A percentile compares a stretch with the other conserved stretches of the same genome.
phyloP scores from a whole-genome alignment of 2,888 invertebrate species.

The Heliconius aoede region DNA sequence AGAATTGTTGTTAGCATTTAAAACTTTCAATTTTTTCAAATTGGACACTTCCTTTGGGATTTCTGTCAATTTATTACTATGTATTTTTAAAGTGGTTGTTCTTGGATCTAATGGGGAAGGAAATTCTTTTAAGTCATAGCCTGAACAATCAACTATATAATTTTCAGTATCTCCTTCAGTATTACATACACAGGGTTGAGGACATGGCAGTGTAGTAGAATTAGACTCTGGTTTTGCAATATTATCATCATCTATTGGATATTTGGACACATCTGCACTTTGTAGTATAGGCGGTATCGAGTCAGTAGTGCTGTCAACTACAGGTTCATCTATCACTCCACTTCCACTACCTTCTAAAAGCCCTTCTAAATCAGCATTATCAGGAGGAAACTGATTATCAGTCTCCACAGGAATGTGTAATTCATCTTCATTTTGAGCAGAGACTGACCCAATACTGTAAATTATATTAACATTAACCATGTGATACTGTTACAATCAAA shows the following conservation, averaged over 20 bases:
- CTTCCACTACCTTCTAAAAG: slow-evolving; percentile 66
- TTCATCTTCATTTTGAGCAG: slow-evolving; percentile 67
- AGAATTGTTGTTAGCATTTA: slow-evolving; percentile 69
- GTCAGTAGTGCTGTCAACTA: slow-evolving; percentile 53
- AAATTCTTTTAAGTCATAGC: slow-evolving; percentile 75
- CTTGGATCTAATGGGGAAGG: slow-evolving; percentile 70
- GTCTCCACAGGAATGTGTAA: slow-evolving; percentile 69
- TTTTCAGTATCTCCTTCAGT: slow-evolving; percentile 63
- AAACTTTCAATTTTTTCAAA: slow-evolving; percentile 66
- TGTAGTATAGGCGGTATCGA: slow-evolving; percentile 57
- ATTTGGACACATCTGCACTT: slow-evolving; percentile 55
- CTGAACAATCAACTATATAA: slow-evolving; percentile 77
- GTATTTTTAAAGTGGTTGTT: slow-evolving; percentile 69
- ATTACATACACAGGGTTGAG: slow-evolving; percentile 68
- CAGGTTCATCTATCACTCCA: slow-evolving; percentile 60
- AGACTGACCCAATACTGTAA: slow-evolving; percentile 57
- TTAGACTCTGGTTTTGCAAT: slow-evolving; percentile 48
- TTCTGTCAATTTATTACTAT: slow-evolving; percentile 72
- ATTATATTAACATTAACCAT: slow-evolving; percentile 54
- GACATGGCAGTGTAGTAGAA: slow-evolving; percentile 55
- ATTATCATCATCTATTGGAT: slow-evolving; percentile 50
- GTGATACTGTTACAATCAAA: slow-evolving; percentile 66
- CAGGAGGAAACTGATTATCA: slow-evolving; percentile 75
- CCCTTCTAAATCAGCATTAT: slow-evolving; percentile 60
- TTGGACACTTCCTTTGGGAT: slow-evolving; percentile 69